Percentiles rank a stretch among this genome's conserved stretches.
phyloP scores from a whole-genome alignment of 2,888 invertebrate species.

The Hydraecia micacea region DNA sequence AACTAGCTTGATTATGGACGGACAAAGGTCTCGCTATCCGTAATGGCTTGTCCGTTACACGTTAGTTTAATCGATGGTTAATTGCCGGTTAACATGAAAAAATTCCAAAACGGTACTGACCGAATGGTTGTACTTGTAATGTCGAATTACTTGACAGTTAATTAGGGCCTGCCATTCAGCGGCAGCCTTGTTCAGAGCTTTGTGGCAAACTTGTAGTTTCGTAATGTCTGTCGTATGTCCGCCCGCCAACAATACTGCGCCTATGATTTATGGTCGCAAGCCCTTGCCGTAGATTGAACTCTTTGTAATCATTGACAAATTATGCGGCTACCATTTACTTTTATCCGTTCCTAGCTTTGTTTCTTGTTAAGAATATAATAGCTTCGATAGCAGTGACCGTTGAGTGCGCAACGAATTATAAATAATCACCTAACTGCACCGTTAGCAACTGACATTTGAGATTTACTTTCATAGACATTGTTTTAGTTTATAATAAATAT shows the following conservation, averaged over 20 bases:
- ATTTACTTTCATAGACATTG: conserved; percentile 61
- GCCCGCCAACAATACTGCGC: conserved; percentile 77
- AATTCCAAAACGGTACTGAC: conserved; percentile 68
- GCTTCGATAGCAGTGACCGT: conserved; percentile 62
- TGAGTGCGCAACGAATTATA: conserved; percentile 64
- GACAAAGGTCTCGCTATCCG: conserved; percentile 40
- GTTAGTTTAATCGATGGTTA: conserved; percentile 55
- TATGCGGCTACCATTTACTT: conserved; percentile 83
- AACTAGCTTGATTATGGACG: conserved; percentile 61
- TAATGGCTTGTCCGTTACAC: conserved; percentile 39
- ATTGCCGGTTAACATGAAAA: conserved; percentile 66
- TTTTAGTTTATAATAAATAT: conserved; percentile 60
- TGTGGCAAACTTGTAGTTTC: conserved; percentile 81
- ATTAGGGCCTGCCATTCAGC: conserved; percentile 87
- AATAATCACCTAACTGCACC: conserved; percentile 59
- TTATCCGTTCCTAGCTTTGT: conserved; percentile 73
- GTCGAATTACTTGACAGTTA: conserved; percentile 88
- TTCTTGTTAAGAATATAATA: conserved; percentile 71
- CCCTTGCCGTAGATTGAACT: conserved; percentile 79
- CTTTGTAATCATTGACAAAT: conserved; percentile 87
- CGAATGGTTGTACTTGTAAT: conserved; percentile 81
- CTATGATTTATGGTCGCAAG: conserved; percentile 83
- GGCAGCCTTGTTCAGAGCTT: conserved; percentile 78
- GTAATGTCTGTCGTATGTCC: conserved; percentile 83
- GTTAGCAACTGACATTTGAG: conserved; percentile 57